These are phyloP conservation scores for Dastarcus helophoroides DNA, from an alignment of 2,888 invertebrate genomes.

Conservation along the genomic window DNA sequence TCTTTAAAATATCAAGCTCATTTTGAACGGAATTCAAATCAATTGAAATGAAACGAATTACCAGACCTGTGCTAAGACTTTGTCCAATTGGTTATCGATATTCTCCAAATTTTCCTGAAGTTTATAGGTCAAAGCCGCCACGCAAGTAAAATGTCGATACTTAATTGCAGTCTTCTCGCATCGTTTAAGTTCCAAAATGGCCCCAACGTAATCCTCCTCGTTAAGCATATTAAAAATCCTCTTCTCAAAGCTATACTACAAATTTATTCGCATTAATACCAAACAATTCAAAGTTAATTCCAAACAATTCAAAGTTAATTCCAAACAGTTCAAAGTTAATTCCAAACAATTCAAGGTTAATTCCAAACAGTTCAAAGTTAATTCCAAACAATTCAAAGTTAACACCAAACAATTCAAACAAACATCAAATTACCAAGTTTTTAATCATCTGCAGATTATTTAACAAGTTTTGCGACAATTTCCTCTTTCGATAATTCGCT, in stretches of 20 bases:
- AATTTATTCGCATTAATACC: no score
- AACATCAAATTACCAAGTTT: constrained; percentile 55
- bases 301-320: no score
- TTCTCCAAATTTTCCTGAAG: constrained; percentile 83
- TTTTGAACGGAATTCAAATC: no score
- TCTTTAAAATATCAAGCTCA: no score
- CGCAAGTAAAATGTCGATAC: constrained; percentile 83
- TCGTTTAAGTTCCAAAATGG: constrained; percentile 79
- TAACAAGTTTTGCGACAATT: constrained; percentile 68
- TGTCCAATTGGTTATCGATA: constrained; percentile 85
- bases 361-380: no score
- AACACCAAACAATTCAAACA: no score
- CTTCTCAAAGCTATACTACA: constrained; percentile 70
- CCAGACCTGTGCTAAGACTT: constrained; percentile 68
- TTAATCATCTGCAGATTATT: constrained; percentile 70
- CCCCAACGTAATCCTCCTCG: constrained; percentile 78
- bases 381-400: no score
- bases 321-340: no score
- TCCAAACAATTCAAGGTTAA: no score
- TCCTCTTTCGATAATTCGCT: constrained; percentile 82
- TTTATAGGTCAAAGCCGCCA: constrained; percentile 74
- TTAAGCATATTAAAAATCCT: constrained; percentile 69
- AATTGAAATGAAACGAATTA: no score
- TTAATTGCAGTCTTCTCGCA: constrained; percentile 77
- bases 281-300: background rate